These are phyloP conservation scores for Diarsia rubi DNA, from an alignment of 2,888 invertebrate genomes.

Conservation along the genomic window DNA sequence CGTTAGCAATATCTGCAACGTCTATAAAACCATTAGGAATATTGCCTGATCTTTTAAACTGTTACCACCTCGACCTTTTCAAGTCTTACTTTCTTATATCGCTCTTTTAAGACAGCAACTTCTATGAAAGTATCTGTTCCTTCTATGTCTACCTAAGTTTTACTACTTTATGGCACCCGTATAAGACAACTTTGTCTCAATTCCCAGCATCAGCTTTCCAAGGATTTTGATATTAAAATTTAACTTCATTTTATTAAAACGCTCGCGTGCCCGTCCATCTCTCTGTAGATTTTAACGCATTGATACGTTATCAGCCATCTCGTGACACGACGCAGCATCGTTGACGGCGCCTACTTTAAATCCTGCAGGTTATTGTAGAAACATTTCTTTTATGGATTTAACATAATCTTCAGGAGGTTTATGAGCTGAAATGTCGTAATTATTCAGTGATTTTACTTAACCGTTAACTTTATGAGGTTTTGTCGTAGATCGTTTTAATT, in stretches of 20 bases:
- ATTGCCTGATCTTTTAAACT: background rate
- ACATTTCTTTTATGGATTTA: conserved; percentile 54
- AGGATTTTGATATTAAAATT: conserved; percentile 61
- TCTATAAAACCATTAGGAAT: background rate
- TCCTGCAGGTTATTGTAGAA: conserved; percentile 58
- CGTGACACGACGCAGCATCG: conserved; percentile 70
- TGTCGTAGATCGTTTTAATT: background rate
- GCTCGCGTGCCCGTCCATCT: conserved; percentile 69
- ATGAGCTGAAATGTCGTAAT: conserved; percentile 28
- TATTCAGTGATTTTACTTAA: conserved; percentile 30
- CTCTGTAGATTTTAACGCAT: conserved; percentile 68
- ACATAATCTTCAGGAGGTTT: conserved; percentile 50
- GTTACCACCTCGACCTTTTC: background rate
- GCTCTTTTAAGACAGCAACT: background rate
- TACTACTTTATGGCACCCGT: background rate
- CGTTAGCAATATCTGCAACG: background rate
- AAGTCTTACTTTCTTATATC: background rate
- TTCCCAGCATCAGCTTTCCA: conserved; percentile 21
- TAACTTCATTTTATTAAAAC: conserved; percentile 59
- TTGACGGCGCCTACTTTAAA: conserved; percentile 71
- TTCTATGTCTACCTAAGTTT: background rate
- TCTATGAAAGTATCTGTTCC: background rate
- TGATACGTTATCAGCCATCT: conserved; percentile 74
- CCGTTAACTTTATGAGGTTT: background rate
- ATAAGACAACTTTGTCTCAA: conserved; percentile 30